Evolutionary conservation across 2,113 vertebrate species (phyloP), one percentile per base, ranked within the genome.

Genomic region (Odocoileus virginianus): DNA sequence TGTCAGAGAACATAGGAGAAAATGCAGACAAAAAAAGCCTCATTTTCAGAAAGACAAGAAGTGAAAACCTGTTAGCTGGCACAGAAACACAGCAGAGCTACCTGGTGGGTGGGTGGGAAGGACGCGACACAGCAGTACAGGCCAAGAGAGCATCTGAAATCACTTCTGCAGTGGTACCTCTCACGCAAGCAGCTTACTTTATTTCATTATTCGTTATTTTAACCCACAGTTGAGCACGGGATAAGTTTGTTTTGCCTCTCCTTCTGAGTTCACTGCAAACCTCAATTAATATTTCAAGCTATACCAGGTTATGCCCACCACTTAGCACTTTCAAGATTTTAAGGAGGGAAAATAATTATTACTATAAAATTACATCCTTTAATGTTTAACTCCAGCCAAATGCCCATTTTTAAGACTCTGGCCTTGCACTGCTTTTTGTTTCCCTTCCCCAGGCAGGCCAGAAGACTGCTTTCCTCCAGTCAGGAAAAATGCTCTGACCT

Each of bases 221-320:
- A 98, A 98, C 89, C 71, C 55, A 67, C 14, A 30, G 55, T 76
- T 57, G 25, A 81, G 71, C 84, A 79, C 79, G n/a, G 54, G 28
- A 36, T 76, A 91, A 88, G 85, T 96, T 92, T 95, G 78, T 92
- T 93, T 98, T 91, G 82, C 60, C 97, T 98, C 45, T 67, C 74
- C 71, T 57, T 43, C 95, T 83, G 79, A 76, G 21, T 58, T 47
- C 79, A 67, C 50, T 36, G 87, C 86, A 96, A 97, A 94, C 92
- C 71, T 95, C 82, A 97, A 50, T 88, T 94, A 97, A 52, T 0
- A n/a, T 76, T 89, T 94, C 40, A 54, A 86, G 92, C 85, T 88
- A 96, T 36, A 54, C 45, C 0, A 76, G 57, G 14, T 97, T 84
- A 50, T 92, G 86, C 9, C 52, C 82, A 96, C 86, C 30, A 92